Evolutionary conservation across 1,140 invertebrate genomes (phyloP).

Genomic region (Agrilus planipennis): DNA sequence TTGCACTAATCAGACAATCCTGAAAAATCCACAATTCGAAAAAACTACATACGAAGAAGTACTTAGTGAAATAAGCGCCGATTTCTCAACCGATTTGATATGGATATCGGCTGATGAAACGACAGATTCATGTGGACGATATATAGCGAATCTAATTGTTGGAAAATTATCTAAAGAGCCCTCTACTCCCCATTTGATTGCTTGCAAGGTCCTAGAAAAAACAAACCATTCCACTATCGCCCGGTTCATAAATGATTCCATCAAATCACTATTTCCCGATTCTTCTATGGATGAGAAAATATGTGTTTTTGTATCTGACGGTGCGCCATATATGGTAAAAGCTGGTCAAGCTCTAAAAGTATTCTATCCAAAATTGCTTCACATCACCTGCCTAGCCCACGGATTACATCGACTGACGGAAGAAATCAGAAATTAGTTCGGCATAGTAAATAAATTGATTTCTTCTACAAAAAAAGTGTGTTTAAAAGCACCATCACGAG

Average conservation of each 20-base stretch:
- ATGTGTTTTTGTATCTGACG: slow-evolving; percentile 14
- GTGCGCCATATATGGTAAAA: slow-evolving; percentile 24
- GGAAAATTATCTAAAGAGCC: background rate
- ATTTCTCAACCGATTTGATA: background rate
- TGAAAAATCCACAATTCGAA: background rate
- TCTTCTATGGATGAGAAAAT: too few relatives aligned
- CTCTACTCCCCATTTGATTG: background rate
- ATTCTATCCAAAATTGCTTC: slow-evolving; percentile 12
- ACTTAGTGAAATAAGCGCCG: background rate
- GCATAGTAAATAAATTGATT: slow-evolving; percentile 12
- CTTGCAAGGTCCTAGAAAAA: background rate
- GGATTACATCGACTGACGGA: slow-evolving; percentile 11
- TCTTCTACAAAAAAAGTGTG: slow-evolving; percentile 10
- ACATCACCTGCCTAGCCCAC: slow-evolving; percentile 13
- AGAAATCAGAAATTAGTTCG: slow-evolving; percentile 11
- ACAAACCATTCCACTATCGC: background rate
- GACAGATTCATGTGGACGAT: background rate
- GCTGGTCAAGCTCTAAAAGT: slow-evolving; percentile 17
- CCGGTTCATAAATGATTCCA: background rate
- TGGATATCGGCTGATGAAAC: background rate
- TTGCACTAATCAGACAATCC: background rate
- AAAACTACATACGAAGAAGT: background rate
- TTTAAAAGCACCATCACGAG: slow-evolving; percentile 10
- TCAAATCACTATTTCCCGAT: too few relatives aligned
- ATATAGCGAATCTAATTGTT: background rate